phyloP scores from a whole-genome alignment of 2,888 invertebrate species.

The Altica lythri region DNA sequence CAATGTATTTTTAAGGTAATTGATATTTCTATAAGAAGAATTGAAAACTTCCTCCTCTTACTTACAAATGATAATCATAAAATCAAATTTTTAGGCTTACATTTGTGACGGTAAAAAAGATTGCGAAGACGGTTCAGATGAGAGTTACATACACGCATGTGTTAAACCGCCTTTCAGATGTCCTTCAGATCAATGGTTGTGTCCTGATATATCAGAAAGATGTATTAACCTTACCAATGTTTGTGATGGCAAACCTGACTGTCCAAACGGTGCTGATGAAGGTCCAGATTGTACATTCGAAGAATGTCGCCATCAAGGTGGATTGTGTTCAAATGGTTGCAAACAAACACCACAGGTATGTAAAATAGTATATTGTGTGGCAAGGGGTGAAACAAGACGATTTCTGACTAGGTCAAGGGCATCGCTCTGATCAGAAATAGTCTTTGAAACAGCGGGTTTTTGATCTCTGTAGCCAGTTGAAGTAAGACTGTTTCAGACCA shows the following conservation, averaged over 20 bases:
- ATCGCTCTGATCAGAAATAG: no score
- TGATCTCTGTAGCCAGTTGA: no score
- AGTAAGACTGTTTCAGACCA: no score
- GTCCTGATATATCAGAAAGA: slow-evolving; percentile 77
- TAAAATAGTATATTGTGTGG: no score
- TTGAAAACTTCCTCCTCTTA: slow-evolving; percentile 1
- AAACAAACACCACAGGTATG: slow-evolving; percentile 74
- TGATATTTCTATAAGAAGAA: background rate
- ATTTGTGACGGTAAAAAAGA: slow-evolving; percentile 94
- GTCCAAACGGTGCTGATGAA: slow-evolving; percentile 94
- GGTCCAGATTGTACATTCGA: slow-evolving; percentile 86
- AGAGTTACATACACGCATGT: slow-evolving; percentile 81
- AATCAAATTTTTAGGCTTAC: slow-evolving; percentile 63
- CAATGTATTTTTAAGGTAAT: slow-evolving; percentile 80
- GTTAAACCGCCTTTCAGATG: slow-evolving; percentile 78
- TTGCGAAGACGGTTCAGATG: slow-evolving; percentile 90
- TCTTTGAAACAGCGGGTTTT: no score
- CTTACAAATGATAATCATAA: background rate
- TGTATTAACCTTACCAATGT: slow-evolving; percentile 89
- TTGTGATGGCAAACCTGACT: slow-evolving; percentile 86
- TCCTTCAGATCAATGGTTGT: slow-evolving; percentile 80
- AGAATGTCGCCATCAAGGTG: slow-evolving; percentile 75
- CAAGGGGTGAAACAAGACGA: no score
- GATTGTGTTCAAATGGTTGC: slow-evolving; percentile 83
- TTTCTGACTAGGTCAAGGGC: no score